Conservation (phyloP, 2,888 invertebrate species). For the Elmis aenea region DNA sequence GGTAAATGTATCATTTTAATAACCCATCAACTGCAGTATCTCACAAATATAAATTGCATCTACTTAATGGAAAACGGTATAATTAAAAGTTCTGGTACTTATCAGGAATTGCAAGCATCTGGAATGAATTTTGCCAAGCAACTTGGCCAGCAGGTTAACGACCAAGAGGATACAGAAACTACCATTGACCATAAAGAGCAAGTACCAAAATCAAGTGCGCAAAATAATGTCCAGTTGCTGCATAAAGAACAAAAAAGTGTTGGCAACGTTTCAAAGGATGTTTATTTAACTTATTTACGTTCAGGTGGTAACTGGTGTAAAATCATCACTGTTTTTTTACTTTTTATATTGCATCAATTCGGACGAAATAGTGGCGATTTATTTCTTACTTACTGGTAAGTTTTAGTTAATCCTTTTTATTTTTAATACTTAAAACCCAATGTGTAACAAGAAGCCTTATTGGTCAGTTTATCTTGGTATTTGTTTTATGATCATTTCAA, state of each 20-base stretch:
- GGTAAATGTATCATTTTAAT: constrained; percentile 66
- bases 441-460: too few relatives aligned
- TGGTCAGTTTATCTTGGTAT: too few relatives aligned
- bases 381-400: constrained; percentile 72
- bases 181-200: constrained; percentile 39
- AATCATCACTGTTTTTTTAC: constrained; percentile 54
- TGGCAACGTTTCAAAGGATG: constrained; percentile 49
- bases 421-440: too few relatives aligned
- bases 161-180: too few relatives aligned
- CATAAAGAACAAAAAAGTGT: constrained; percentile 55
- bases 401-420: too few relatives aligned
- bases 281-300: constrained; percentile 65
- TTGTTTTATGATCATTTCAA: too few relatives aligned
- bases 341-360: constrained; percentile 63
- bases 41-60: constrained; percentile 51
- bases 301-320: constrained; percentile 66
- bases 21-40: constrained; percentile 65
- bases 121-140: constrained; percentile 66
- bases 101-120: constrained; percentile 61
- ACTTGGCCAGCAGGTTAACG: too few relatives aligned
- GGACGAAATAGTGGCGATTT: constrained; percentile 72
- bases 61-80: constrained; percentile 52
- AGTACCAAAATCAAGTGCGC: constrained; percentile 30
- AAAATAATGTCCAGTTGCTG: too few relatives aligned
- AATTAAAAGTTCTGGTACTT: constrained; percentile 58